A percentile compares a stretch with the other conserved stretches of the same genome.
These are phyloP conservation scores for Takifugu bimaculatus DNA, from an alignment of 2,113 vertebrate species.

Conservation along the genomic window DNA sequence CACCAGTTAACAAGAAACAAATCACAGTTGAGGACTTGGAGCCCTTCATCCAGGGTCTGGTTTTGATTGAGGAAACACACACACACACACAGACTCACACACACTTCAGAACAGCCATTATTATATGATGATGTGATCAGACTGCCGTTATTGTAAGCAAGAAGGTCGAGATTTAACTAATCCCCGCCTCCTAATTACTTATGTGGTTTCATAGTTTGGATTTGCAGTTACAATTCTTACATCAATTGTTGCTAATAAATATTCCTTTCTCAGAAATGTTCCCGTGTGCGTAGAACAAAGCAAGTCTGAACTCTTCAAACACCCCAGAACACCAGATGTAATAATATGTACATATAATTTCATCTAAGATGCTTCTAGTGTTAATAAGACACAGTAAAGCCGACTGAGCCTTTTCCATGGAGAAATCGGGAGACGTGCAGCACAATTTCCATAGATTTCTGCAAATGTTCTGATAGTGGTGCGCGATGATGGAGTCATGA, in stretches of 20 bases:
- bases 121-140: no score
- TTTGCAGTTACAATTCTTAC: background rate
- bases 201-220: background rate
- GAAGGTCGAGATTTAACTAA: conserved; percentile 15
- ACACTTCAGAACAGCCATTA: no score
- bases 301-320: conserved; percentile 40
- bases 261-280: conserved; percentile 25
- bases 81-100: no score
- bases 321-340: conserved; percentile 26
- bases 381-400: background rate
- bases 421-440: conserved; percentile 17
- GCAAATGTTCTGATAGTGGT: conserved; percentile 30
- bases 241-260: conserved; percentile 43
- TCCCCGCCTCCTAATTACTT: conserved; percentile 1
- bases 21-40: conserved; percentile 32
- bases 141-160: background rate
- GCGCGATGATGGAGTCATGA: conserved; percentile 8
- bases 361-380: background rate
- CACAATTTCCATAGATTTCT: conserved; percentile 19
- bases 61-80: background rate
- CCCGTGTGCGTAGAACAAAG: conserved; percentile 41
- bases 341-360: conserved; percentile 6
- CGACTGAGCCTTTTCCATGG: conserved; percentile 11
- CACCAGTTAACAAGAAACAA: background rate
- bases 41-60: background rate